Evolutionary conservation across 1,140 invertebrate genomes (phyloP), one percentile per base, ranked within the genome.

Genomic region (Drosophila pseudoobscura): DNA sequence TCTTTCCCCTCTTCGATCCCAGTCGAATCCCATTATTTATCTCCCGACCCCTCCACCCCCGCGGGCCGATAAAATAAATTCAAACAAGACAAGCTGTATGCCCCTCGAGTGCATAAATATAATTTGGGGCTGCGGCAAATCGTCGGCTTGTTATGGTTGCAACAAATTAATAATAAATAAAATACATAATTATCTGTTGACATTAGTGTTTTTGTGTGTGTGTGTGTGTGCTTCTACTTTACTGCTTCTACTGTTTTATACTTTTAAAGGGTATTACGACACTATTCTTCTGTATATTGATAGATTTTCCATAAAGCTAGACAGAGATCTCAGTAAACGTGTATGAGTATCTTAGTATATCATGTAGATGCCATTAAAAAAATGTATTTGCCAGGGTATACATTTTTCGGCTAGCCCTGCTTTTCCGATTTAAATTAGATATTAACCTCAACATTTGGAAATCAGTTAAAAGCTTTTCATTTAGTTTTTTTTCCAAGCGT

Each of bases 21-120:
- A 44, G 13, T 54, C 15, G 22, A 50, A 43, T 68, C 63, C 63
- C 20, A 69, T 69, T 69, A 69, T 69, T 69, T 69, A 69, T 83
- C 61, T 61, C 49, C 63, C 55, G 64, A 45, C 58, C 54, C 62
- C 60, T 50, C 65, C 74, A 68, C 55, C 46, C 49, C 53, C 54
- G 61, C 50, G 29, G 31, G 56, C 69, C 58, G 56, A 76, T 71
- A 71, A 77, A 76, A 82, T 87, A 85, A 88, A 88, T 78, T 60
- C 20, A 77, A 80, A 84, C 61, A 80, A 44, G 72, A 83, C 80
- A 68, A 80, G 46, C 39, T 84, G 69, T 60, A 68, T 49, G 68
- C 46, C 45, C 39, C 29, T 24, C 62, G 15, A 65, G 60, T 71
- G 58, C 80, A 80, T 83, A 85, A 85, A 83, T 80, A 76, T 72